Evolutionary conservation across 1,140 invertebrate genomes (phyloP).

Genomic region (Drosophila kikkawai): DNA sequence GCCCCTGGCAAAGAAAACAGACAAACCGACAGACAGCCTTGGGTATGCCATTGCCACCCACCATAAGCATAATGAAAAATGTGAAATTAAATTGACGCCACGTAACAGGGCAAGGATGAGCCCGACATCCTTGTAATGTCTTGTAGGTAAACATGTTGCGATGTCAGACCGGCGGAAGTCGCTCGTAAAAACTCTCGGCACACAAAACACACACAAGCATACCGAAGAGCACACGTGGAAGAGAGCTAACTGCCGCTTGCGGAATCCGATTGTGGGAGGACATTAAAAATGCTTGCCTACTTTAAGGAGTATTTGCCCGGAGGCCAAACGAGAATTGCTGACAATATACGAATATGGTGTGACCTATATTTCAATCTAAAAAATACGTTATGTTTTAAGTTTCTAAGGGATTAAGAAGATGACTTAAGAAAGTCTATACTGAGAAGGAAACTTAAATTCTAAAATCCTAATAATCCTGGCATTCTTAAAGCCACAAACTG

Average conservation of each 20-base stretch:
- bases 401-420: neutral
- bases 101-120: conserved; percentile 39
- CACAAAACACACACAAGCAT: conserved; percentile 30
- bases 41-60: conserved; percentile 1
- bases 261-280: conserved; percentile 55
- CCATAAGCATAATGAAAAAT: conserved; percentile 80
- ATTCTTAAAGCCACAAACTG: neutral
- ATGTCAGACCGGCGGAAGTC: conserved; percentile 75
- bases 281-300: conserved; percentile 69
- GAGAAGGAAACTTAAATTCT: neutral
- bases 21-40: conserved; percentile 19
- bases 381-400: neutral
- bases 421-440: neutral
- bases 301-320: conserved; percentile 32
- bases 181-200: conserved; percentile 72
- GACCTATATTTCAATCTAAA: conserved; percentile 13
- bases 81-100: conserved; percentile 81
- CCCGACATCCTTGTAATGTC: conserved; percentile 75
- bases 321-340: neutral
- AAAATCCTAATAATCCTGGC: neutral
- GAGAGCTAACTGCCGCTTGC: conserved; percentile 12
- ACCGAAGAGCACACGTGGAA: conserved; percentile 1
- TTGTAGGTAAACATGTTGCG: conserved; percentile 80
- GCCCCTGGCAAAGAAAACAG: conserved; percentile 71
- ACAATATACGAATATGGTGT: conserved; percentile 21